Evolutionary conservation across 2,797 vertebrate species (phyloP).

Genomic region (Neomorphus geoffroyi): DNA sequence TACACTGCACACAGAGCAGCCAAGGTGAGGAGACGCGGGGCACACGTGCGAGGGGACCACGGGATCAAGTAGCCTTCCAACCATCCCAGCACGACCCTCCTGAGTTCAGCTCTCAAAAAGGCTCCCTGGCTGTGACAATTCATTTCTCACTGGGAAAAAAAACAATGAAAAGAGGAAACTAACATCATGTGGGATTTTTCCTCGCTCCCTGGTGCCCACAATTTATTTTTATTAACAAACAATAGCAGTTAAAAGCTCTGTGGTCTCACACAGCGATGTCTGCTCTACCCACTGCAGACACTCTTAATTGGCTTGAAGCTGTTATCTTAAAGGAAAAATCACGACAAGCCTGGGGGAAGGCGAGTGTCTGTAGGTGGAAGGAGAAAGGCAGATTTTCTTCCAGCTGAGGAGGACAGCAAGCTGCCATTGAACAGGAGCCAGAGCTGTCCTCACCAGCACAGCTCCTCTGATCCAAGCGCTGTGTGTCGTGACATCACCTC

Average conservation of each 20-base stretch:
- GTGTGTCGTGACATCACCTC: background rate
- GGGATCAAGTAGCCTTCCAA: background rate
- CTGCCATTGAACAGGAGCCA: background rate
- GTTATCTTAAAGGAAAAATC: background rate
- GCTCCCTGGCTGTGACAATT: background rate
- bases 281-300: background rate
- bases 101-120: background rate
- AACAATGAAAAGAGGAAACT: background rate
- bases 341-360: background rate
- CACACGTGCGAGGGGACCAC: fast-evolving
- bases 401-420: background rate
- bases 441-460: background rate
- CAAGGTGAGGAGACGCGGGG: background rate
- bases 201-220: background rate
- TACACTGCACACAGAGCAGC: background rate
- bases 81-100: background rate
- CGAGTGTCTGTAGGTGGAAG: background rate
- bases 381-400: background rate
- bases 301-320: background rate
- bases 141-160: background rate
- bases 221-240: conserved; percentile 68
- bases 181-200: background rate
- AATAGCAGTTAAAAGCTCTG: conserved; percentile 28
- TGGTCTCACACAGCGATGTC: background rate
- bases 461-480: background rate